phyloP scores from a whole-genome alignment of 2,888 invertebrate species.

The Drosophila robusta region DNA sequence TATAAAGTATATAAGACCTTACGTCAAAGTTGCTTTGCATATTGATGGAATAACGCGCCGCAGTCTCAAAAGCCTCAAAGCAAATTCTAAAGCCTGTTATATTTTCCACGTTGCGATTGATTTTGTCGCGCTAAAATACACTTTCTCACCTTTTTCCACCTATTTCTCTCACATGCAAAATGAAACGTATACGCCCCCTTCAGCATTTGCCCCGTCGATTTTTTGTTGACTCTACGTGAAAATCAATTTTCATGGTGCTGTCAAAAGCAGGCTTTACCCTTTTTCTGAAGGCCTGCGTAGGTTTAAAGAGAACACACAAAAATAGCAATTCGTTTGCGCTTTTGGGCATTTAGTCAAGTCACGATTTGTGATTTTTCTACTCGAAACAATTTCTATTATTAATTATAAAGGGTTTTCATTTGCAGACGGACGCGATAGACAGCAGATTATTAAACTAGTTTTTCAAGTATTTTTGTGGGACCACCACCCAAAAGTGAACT shows the following conservation, averaged over 20 bases:
- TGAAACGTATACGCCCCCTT: slow-evolving; percentile 49
- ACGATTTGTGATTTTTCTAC: slow-evolving; percentile 73
- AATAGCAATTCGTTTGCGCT: slow-evolving; percentile 59
- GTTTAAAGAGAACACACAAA: slow-evolving; percentile 45
- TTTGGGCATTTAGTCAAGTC: slow-evolving; percentile 62
- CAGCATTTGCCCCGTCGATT: slow-evolving; percentile 31
- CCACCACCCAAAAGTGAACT: background rate
- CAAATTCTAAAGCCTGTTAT: slow-evolving; percentile 37
- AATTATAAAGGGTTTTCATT: slow-evolving; percentile 53
- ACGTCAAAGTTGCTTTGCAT: slow-evolving; percentile 68
- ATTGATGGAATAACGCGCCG: slow-evolving; percentile 56
- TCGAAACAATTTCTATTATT: slow-evolving; percentile 62
- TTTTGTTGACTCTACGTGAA: slow-evolving; percentile 36
- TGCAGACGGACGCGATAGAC: slow-evolving; percentile 10
- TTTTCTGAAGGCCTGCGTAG: slow-evolving; percentile 31
- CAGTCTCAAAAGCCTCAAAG: slow-evolving; percentile 19
- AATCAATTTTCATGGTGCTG: slow-evolving; percentile 75
- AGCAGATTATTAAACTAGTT: slow-evolving; percentile 17
- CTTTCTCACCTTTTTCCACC: slow-evolving; percentile 17
- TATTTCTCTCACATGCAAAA: slow-evolving; percentile 24
- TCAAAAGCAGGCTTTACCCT: slow-evolving; percentile 63
- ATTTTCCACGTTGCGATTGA: slow-evolving; percentile 30
- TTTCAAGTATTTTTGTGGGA: slow-evolving; percentile 2
- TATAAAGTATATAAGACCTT: slow-evolving; percentile 38
- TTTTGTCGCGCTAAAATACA: slow-evolving; percentile 33